A percentile compares a stretch with the other conserved stretches of the same genome.
phyloP scores from a whole-genome alignment of 2,888 invertebrate species.

The Drosophila ustulata region DNA sequence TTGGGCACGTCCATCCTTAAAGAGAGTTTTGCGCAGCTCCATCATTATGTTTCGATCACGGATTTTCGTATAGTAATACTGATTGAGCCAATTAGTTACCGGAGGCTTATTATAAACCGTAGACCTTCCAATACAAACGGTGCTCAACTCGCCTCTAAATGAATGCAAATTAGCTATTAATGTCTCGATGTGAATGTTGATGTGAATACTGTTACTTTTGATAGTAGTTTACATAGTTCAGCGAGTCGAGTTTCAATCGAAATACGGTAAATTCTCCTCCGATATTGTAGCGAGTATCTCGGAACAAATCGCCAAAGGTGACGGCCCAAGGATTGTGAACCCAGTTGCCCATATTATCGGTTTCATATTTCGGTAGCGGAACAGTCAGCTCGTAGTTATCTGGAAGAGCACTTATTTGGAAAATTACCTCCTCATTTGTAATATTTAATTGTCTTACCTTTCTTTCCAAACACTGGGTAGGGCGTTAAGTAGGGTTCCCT shows the following conservation, averaged over 20 bases:
- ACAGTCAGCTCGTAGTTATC: constrained; percentile 30
- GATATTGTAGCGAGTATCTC: constrained; percentile 34
- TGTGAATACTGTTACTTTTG: neutral
- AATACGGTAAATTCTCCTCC: neutral
- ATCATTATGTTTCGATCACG: neutral
- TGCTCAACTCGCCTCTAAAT: neutral
- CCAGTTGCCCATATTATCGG: constrained; percentile 34
- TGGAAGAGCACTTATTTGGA: too few species aligned
- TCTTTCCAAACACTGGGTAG: neutral
- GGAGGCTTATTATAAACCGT: constrained; percentile 22
- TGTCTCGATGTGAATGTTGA: neutral
- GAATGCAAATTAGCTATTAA: neutral
- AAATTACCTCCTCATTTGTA: too few species aligned
- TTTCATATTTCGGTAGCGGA: constrained; percentile 19
- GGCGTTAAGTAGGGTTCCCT: neutral
- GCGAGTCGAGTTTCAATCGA: neutral
- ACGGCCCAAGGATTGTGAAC: constrained; percentile 45
- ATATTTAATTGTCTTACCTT: neutral
- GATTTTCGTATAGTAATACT: neutral
- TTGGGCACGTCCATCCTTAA: neutral
- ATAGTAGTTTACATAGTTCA: neutral
- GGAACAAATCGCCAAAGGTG: constrained; percentile 36
- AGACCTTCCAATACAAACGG: constrained; percentile 21
- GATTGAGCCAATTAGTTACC: neutral
- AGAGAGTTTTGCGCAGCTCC: constrained; percentile 3